Percentiles rank a stretch among this genome's conserved stretches.
Conservation (phyloP, 2,888 invertebrate species). For the Acronicta aceris region DNA sequence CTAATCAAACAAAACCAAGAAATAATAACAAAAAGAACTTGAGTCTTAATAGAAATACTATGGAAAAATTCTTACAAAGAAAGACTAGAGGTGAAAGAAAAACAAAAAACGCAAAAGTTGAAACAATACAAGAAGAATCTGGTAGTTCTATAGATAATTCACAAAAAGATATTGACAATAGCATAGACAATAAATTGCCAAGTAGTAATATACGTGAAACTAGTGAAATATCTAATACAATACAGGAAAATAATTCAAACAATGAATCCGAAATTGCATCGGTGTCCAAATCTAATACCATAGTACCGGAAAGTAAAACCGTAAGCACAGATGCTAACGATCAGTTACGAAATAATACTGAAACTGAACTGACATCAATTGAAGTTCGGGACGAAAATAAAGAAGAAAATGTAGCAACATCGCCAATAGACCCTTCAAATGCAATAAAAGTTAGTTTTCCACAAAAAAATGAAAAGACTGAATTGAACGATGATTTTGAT, state of each 20-base stretch:
- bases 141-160: background rate
- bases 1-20: constrained; percentile 17
- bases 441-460: constrained; percentile 13
- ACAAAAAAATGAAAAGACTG: constrained; percentile 13
- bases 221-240: background rate
- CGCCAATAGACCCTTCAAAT: constrained; percentile 20
- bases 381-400: background rate
- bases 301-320: background rate
- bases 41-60: constrained; percentile 38
- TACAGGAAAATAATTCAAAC: background rate
- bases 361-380: constrained; percentile 4
- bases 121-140: background rate
- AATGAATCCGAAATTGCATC: constrained; percentile 29
- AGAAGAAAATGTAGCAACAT: constrained; percentile 1
- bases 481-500: constrained; percentile 44
- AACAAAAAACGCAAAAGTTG: background rate
- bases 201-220: constrained; percentile 15
- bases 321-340: background rate
- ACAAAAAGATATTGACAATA: constrained; percentile 2
- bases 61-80: constrained; percentile 38
- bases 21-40: constrained; percentile 33
- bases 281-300: background rate
- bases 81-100: constrained; percentile 37
- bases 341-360: background rate
- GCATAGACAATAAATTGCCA: constrained; percentile 19